These are phyloP conservation scores for Sabatieria punctata DNA, from an alignment of 2,888 invertebrate species.

Conservation along the genomic window DNA sequence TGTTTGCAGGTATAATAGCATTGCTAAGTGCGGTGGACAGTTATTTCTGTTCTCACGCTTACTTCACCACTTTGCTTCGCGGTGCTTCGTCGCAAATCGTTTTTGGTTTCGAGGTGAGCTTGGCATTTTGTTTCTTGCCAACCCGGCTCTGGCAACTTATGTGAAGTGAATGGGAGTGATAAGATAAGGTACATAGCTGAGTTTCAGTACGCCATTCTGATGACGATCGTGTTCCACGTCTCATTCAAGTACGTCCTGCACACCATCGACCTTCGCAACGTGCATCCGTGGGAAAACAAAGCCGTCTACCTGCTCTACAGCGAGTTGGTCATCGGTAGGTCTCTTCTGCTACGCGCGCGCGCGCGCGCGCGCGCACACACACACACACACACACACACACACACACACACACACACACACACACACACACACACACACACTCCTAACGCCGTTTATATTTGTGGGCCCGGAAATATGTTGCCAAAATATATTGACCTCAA, in stretches of 20 bases:
- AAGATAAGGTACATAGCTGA: no score
- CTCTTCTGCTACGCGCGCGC: no score
- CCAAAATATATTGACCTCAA: no score
- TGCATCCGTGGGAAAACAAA: constrained; percentile 87
- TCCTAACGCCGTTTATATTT: no score
- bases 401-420: no score
- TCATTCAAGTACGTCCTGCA: constrained; percentile 76
- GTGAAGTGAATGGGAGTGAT: no score
- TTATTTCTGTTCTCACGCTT: constrained; percentile 79
- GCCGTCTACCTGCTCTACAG: constrained; percentile 90
- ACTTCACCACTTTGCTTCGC: constrained; percentile 70
- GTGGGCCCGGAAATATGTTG: no score
- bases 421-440: no score
- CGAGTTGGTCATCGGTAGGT: constrained; percentile 72
- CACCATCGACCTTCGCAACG: constrained; percentile 68
- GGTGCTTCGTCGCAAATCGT: constrained; percentile 95
- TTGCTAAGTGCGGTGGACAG: constrained; percentile 66
- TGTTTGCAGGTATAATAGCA: constrained; percentile 46
- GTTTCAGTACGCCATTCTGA: constrained; percentile 72
- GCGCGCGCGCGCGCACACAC: no score
- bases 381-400: no score
- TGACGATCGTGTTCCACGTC: constrained; percentile 79
- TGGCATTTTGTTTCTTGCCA: no score
- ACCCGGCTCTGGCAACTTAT: no score
- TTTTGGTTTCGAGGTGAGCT: constrained; percentile 72